Percentiles rank a stretch among this genome's conserved stretches.
phyloP scores from a whole-genome alignment of 2,797 vertebrate genomes.

The Kryptopterus vitreolus region DNA sequence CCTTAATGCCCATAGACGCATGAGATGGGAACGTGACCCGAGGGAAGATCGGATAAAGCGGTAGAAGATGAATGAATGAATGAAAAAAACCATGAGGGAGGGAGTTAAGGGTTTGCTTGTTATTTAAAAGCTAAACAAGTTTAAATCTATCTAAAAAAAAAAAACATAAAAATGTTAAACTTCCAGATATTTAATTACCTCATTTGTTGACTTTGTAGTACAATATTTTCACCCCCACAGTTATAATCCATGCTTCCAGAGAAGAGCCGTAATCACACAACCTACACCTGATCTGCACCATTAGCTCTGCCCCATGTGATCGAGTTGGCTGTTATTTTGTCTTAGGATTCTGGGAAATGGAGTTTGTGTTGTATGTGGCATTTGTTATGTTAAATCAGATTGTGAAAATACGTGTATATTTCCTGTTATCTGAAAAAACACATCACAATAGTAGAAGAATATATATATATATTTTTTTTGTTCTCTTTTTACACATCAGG shows the following conservation, averaged over 20 bases:
- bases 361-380: background rate
- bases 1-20: too few relatives aligned
- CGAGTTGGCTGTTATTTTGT: background rate
- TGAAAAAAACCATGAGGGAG: too few relatives aligned
- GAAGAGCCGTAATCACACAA: background rate
- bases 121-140: background rate
- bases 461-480: background rate
- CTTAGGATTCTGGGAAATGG: conserved; percentile 4
- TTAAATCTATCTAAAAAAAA: background rate
- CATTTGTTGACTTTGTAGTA: background rate
- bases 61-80: too few relatives aligned
- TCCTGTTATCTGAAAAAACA: background rate
- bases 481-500: background rate
- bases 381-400: background rate
- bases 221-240: too few relatives aligned
- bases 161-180: too few relatives aligned
- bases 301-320: background rate
- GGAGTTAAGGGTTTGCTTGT: too few relatives aligned
- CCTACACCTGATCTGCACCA: background rate
- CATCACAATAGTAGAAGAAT: background rate
- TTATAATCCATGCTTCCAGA: background rate
- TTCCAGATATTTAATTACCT: background rate
- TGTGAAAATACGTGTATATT: background rate
- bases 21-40: too few relatives aligned
- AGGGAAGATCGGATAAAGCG: too few relatives aligned